Evolutionary conservation across 2,113 vertebrate genomes (phyloP), one percentile per base, ranked within the genome.

Genomic region (Rhynchomys soricoides): DNA sequence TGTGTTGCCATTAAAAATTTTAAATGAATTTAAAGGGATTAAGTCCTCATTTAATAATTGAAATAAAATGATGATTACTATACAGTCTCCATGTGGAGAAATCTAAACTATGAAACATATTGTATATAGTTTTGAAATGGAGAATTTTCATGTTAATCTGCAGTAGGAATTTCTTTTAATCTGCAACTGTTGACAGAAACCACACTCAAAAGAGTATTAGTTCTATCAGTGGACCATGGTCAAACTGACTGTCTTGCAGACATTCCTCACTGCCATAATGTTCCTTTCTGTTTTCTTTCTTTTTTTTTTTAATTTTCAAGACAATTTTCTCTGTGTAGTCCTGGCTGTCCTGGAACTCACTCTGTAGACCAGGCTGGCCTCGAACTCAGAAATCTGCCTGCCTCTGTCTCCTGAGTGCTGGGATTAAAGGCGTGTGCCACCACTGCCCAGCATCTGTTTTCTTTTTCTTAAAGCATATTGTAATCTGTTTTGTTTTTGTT

Each of bases 81-180:
- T 95, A 81, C 93, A 96, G 89, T 90, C 95, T 98, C 97, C 90
- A 94, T 92, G 88, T 97, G 95, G 97, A 98, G 94, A 97, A 59
- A 78, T 97, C 85, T 96, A 73, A 82, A 97, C 55, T 98, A 86
- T 97, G 37, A 91, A 97, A 81, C 93, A n/a, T 97, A 52, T 85
- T 97, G 81, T 97, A 97, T 29, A 97, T 43, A 90, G 34, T 96
- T 97, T 98, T 97, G 96, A 97, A 97, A 95, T 71, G 78, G 88
- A 6, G 96, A 78, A 82, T 96, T 97, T 97, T 91, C 87, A 97
- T 82, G 68, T 45, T 93, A 45, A 73, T 64, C 48, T 95, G 26
- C 17, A 89, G 52, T 92, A 91, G 97, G 75, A 97, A 59, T 34
- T 97, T 94, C 75, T 64, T 93, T 87, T 78, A 97, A 62, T 86